phyloP scores from a whole-genome alignment of 2,888 invertebrate species.

The Cremastobaeus sp. region DNA sequence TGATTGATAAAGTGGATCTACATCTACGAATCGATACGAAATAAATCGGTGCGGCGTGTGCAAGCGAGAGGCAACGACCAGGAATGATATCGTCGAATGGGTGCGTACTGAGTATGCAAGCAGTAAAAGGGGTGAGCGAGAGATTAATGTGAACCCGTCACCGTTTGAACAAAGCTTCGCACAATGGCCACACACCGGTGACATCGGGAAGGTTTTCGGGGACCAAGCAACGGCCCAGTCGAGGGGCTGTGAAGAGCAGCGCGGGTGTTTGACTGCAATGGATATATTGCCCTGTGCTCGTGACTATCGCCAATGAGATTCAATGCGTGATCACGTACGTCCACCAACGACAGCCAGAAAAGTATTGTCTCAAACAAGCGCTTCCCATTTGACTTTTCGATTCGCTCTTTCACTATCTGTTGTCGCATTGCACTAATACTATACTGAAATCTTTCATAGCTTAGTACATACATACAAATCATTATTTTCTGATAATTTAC shows the following conservation, averaged over 20 bases:
- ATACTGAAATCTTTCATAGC: constrained; percentile 34
- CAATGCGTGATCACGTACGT: constrained; percentile 72
- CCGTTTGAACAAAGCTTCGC: constrained; percentile 76
- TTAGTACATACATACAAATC: constrained; percentile 42
- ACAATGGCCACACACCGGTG: constrained; percentile 74
- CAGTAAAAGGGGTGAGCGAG: constrained; percentile 71
- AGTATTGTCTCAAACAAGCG: constrained; percentile 64
- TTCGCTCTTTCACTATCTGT: constrained; percentile 32
- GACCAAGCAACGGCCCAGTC: constrained; percentile 39
- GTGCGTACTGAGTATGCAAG: constrained; percentile 65
- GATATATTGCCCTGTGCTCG: constrained; percentile 74
- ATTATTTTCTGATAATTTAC: constrained; percentile 1
- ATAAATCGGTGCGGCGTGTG: constrained; percentile 59
- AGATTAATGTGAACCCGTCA: constrained; percentile 77
- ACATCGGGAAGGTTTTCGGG: constrained; percentile 68
- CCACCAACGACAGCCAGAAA: constrained; percentile 64
- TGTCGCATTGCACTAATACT: constrained; percentile 25
- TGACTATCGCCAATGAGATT: constrained; percentile 74
- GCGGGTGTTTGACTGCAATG: constrained; percentile 68
- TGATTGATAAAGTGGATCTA: constrained; percentile 61
- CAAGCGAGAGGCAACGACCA: constrained; percentile 48
- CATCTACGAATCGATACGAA: constrained; percentile 49
- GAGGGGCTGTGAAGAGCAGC: constrained; percentile 50
- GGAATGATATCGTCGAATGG: constrained; percentile 63
- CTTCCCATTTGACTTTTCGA: constrained; percentile 39